phyloP scores from a whole-genome alignment of 2,888 invertebrate species.

The Trachelus tabidus region DNA sequence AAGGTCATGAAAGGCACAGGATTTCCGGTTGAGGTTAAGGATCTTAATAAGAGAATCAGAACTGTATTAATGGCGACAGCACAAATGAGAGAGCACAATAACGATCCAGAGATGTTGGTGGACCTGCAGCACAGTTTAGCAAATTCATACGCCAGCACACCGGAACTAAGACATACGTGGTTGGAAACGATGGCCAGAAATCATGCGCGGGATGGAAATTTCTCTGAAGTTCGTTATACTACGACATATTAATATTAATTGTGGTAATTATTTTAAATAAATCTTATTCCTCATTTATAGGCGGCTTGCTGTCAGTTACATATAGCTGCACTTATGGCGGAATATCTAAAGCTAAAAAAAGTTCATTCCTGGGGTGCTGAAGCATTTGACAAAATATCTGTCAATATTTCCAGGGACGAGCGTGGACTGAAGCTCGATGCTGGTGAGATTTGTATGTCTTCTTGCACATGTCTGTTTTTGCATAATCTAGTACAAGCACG shows the following conservation, averaged over 20 bases:
- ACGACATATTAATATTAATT: background rate
- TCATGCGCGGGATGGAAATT: conserved; percentile 84
- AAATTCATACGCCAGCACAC: conserved; percentile 93
- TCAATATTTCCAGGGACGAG: conserved; percentile 89
- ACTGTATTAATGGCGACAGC: conserved; percentile 96
- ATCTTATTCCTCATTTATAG: conserved; percentile 59
- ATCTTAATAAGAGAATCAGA: conserved; percentile 90
- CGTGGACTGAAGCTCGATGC: conserved; percentile 85
- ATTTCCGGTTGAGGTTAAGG: conserved; percentile 91
- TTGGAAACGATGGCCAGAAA: conserved; percentile 93
- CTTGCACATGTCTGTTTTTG: conserved; percentile 38
- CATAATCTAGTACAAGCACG: background rate
- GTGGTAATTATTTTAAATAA: background rate
- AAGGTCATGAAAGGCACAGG: conserved; percentile 94
- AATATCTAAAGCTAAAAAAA: conserved; percentile 85
- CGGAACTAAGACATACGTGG: conserved; percentile 94
- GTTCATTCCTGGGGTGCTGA: conserved; percentile 88
- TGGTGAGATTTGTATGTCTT: conserved; percentile 69
- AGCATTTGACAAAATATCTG: conserved; percentile 84
- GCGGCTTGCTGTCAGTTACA: conserved; percentile 96
- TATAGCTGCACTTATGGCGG: conserved; percentile 94
- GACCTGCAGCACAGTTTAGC: conserved; percentile 93
- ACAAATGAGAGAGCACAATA: conserved; percentile 88
- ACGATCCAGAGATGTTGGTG: conserved; percentile 92
- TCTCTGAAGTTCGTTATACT: conserved; percentile 80